Percentiles rank a stretch among this genome's conserved stretches.
phyloP scores from a whole-genome alignment of 2,113 vertebrate species.

The Charina bottae region DNA sequence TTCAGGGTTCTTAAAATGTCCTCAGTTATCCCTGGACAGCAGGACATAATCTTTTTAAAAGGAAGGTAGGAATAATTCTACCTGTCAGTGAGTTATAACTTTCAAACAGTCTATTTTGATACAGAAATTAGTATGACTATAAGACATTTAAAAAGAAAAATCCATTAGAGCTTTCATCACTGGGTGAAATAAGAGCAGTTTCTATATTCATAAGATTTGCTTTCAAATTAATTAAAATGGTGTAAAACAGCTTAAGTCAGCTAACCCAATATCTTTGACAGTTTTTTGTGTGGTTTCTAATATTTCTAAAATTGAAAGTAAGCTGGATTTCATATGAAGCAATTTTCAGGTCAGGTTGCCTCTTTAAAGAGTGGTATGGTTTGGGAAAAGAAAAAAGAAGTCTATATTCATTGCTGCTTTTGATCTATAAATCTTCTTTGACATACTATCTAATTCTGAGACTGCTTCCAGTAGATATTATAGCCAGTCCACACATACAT shows the following conservation, averaged over 20 bases:
- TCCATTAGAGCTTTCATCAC: neutral
- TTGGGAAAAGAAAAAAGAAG: slow-evolving; percentile 9
- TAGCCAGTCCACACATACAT: neutral
- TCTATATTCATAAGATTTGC: neutral
- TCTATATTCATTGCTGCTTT: rapidly evolving
- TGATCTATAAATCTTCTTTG: slow-evolving; percentile 24
- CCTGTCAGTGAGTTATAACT: neutral
- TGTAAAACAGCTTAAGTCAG: neutral
- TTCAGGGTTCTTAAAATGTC: neutral
- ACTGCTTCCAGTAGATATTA: slow-evolving; percentile 15
- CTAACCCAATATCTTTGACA: neutral
- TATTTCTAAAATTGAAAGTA: neutral
- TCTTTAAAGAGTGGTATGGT: neutral
- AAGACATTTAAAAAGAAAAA: neutral
- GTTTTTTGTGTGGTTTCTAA: slow-evolving; percentile 31
- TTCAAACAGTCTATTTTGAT: neutral
- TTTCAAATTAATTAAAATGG: slow-evolving; percentile 13
- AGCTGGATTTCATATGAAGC: slow-evolving; percentile 16
- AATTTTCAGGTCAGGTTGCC: slow-evolving; percentile 10
- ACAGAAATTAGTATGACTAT: neutral
- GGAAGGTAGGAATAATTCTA: neutral
- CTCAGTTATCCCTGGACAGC: neutral
- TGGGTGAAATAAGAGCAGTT: neutral
- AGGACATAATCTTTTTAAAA: neutral
- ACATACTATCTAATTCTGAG: slow-evolving; percentile 34